Evolutionary conservation across 2,888 invertebrate genomes (phyloP), one percentile per base, ranked within the genome.

Genomic region (Actias luna): DNA sequence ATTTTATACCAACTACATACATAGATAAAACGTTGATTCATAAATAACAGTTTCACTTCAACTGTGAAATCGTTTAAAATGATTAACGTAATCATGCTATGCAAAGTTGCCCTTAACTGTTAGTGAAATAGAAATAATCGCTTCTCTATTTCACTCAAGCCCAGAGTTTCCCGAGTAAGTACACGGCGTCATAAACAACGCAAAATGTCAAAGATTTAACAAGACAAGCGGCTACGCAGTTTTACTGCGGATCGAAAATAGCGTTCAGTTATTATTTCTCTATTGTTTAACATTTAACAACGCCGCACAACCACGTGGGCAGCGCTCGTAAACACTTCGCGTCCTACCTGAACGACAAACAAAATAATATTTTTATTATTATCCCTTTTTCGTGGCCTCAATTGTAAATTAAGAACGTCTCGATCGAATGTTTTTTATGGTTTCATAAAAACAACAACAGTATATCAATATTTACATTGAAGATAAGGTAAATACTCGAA

Each of bases 261-360:
- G 16, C 29, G n/a, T 55, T 55, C 29, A 55, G n/a, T 55, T 29
- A 55, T 55, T n/a, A 55, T 55, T 29, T 55, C 55, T 16, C 55
- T 29, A 55, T 55, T 55, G 29, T 55, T 29, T 52, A 29, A n/a
- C n/a, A 29, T 63, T 60, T 52, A 64, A 63, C 36, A 63, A 63
- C 65, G 61, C 18, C 57, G 57, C 63, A 8, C n/a, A 10, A 12
- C 64, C 60, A 62, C 65, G 67, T 68, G 68, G 67, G 67, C 60
- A 25, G 67, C 55, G 59, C 59, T 78, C 83, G 74, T 85, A 84
- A 85, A 84, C 77, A 83, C 69, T 66, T 64, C 64, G 66, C 63
- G 79, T 84, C 78, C 83, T 75, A 67, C 70, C 70, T 69, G 67
- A 60, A 14, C 12, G 14, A 65, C 72, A 76, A 75, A 76, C 73